A percentile compares a stretch with the other conserved stretches of the same genome.
phyloP scores from a whole-genome alignment of 2,797 vertebrate genomes.

The Cirrhinus molitorella region DNA sequence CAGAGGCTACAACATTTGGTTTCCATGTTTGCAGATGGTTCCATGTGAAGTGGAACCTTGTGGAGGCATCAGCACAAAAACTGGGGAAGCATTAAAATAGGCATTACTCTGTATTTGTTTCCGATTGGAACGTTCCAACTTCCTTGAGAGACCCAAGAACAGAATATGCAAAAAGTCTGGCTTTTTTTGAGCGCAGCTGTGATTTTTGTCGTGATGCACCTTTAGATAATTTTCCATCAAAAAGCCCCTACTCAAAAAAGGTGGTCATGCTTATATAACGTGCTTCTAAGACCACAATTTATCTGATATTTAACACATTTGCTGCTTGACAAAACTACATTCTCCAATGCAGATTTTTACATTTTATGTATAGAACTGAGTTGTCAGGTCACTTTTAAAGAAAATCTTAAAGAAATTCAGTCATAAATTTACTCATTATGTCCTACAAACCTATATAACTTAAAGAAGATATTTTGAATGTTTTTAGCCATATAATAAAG shows the following conservation, averaged over 20 bases:
- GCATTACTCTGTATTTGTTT: constrained; percentile 27
- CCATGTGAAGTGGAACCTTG: constrained; percentile 8
- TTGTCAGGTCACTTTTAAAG: background rate
- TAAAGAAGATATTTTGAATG: no score
- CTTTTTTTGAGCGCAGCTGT: constrained; percentile 12
- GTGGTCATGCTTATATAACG: background rate
- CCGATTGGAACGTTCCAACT: background rate
- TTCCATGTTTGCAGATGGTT: constrained; percentile 47
- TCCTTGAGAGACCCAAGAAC: constrained; percentile 21
- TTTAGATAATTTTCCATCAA: constrained; percentile 4
- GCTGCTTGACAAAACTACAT: background rate
- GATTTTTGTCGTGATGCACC: constrained; percentile 9
- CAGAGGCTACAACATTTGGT: constrained; percentile 39
- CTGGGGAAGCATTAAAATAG: constrained; percentile 45
- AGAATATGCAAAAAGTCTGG: constrained; percentile 9
- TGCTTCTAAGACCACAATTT: background rate
- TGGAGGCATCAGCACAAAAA: constrained; percentile 28
- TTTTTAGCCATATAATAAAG: no score
- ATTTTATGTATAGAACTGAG: background rate
- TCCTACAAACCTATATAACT: background rate
- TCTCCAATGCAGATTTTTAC: background rate
- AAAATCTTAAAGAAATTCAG: background rate
- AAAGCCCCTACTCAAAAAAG: constrained; percentile 13
- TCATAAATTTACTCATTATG: background rate
- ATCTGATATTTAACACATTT: background rate